Evolutionary conservation across 2,113 vertebrate genomes (phyloP), one percentile per base, ranked within the genome.

Genomic region (Nibea coibor): DNA sequence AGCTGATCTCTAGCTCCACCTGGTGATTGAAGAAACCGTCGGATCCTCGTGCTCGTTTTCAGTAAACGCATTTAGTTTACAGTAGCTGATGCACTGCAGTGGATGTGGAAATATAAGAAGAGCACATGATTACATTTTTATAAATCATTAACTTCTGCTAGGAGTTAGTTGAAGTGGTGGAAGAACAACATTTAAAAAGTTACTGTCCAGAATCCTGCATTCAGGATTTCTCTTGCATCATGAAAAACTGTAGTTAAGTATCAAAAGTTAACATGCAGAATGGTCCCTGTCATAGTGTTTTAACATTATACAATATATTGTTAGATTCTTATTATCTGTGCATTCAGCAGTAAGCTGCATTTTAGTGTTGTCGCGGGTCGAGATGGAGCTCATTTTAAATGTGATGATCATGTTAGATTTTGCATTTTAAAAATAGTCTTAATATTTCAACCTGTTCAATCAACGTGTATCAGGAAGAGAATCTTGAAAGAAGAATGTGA

Each of bases 1-100:
- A 39, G 54, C 47, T 26, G 48, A 56, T 24, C 69, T 85, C 48
- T 90, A 68, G 20, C 22, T 43, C 93, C 92, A 84, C 82, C 91
- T 88, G 76, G 72, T 93, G 91, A 85, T 47, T 42, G 56, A 8
- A 24, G 17, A 24, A 3, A 5, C 7, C 11, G 26, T 4, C 42
- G 20, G 31, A 11, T 22, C 14, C 50, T 24, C 0, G 4, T 16
- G 14, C 22, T 35, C 9, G 10, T 42, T 78, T 71, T 61, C 19
- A 31, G 45, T 2, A 8, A 8, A 57, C 28, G 8, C 8, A 3
- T 47, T 62, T 42, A 50, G 16, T 72, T 3, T 50, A 42, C 15
- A 19, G 20, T 12, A 42, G 28, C 28, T 62, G 11, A 51, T 3
- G 7, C 11, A 14, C 45, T 39, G 45, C 17, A 22, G 4, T 20